A percentile compares a stretch with the other conserved stretches of the same genome.
These are phyloP conservation scores for Lipophrys pholis DNA, from an alignment of 2,113 vertebrate genomes.

Conservation along the genomic window DNA sequence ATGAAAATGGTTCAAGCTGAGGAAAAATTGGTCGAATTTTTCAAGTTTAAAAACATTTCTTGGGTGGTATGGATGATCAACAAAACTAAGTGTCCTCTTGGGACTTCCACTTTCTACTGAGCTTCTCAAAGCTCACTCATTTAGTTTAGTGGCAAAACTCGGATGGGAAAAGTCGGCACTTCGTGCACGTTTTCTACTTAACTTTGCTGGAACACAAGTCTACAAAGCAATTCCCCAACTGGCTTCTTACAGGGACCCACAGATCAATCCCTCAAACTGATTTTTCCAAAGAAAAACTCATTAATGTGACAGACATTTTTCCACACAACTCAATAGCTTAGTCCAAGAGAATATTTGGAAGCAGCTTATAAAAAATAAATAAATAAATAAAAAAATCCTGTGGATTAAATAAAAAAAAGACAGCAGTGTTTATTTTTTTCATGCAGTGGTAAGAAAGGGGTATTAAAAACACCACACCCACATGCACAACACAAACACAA, in stretches of 20 bases:
- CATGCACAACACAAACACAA: conserved; percentile 31
- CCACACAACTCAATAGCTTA: conserved; percentile 51
- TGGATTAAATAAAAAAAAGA: conserved; percentile 66
- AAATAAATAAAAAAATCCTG: conserved; percentile 54
- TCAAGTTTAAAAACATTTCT: no score
- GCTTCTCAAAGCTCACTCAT: neutral
- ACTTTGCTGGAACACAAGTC: conserved; percentile 22
- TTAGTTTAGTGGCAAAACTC: neutral
- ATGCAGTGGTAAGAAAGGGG: conserved; percentile 43
- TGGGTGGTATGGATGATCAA: neutral
- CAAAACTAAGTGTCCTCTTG: conserved; percentile 1
- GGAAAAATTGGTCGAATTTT: no score
- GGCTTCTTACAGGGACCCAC: neutral
- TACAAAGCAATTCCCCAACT: conserved; percentile 35
- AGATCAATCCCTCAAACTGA: conserved; percentile 28
- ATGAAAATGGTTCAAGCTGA: neutral
- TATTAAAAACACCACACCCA: conserved; percentile 52
- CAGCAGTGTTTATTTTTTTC: conserved; percentile 14
- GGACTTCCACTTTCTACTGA: conserved; percentile 10
- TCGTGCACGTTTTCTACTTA: conserved; percentile 8
- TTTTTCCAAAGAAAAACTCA: conserved; percentile 53
- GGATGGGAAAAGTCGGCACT: neutral
- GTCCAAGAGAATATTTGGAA: conserved; percentile 51
- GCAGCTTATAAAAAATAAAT: conserved; percentile 55
- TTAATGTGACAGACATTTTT: conserved; percentile 56